A percentile compares a stretch with the other conserved stretches of the same genome.
These are phyloP conservation scores for Habrosyne pyritoides DNA, from an alignment of 2,888 invertebrate species.

Conservation along the genomic window DNA sequence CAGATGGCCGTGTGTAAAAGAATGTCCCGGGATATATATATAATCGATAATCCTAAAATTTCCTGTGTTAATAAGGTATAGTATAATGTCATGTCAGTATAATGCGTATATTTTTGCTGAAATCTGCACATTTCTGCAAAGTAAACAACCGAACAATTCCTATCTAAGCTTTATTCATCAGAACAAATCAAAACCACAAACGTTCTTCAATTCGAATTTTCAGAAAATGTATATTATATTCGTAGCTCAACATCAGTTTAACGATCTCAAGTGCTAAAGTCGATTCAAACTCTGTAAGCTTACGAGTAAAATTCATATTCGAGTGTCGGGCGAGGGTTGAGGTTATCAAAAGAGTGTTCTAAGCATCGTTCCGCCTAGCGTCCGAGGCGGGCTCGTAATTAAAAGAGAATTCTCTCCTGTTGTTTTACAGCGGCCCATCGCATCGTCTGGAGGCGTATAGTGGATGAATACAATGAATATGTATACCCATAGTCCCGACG, in stretches of 20 bases:
- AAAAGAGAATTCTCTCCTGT: constrained; percentile 64
- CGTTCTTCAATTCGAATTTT: background rate
- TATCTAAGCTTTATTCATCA: background rate
- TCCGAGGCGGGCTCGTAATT: constrained; percentile 56
- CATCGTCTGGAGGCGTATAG: constrained; percentile 55
- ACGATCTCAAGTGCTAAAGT: background rate
- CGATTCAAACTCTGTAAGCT: constrained; percentile 33
- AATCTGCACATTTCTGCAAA: no score
- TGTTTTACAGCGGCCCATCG: constrained; percentile 54
- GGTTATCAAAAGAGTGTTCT: constrained; percentile 61
- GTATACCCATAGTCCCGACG: constrained; percentile 39
- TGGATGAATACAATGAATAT: constrained; percentile 48
- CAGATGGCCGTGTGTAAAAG: no score
- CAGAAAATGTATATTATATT: background rate
- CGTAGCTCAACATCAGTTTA: background rate
- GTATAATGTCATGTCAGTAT: no score
- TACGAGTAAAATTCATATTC: constrained; percentile 39
- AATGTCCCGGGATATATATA: no score
- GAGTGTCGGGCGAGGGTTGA: constrained; percentile 31
- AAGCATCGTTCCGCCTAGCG: constrained; percentile 51
- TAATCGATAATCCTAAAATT: no score
- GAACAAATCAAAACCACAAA: background rate
- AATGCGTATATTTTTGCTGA: no score
- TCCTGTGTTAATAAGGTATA: no score
- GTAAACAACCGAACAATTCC: no score